Conservation (phyloP, 1,140 invertebrate genomes). For the Procambarus virginalis region DNA sequence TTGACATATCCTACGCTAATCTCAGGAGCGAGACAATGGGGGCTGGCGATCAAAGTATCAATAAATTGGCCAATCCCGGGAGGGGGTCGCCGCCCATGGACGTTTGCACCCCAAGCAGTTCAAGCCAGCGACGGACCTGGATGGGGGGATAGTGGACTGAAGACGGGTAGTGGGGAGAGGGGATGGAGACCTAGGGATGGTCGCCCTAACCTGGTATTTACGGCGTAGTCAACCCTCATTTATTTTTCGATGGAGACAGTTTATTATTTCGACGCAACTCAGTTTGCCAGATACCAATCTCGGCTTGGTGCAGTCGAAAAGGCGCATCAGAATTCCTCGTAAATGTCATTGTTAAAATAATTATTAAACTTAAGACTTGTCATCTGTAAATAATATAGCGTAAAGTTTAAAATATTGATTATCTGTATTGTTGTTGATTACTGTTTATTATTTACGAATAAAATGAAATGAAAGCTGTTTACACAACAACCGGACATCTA, state of each 20-base stretch:
- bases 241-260: constrained; percentile 40
- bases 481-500: no score
- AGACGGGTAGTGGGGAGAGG: no score
- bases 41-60: constrained; percentile 56
- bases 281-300: background rate
- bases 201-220: constrained; percentile 29
- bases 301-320: background rate
- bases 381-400: background rate
- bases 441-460: no score
- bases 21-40: constrained; percentile 54
- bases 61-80: constrained; percentile 53
- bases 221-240: constrained; percentile 31
- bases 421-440: no score
- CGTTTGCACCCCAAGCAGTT: constrained; percentile 49
- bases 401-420: background rate
- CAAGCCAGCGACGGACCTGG: background rate
- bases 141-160: background rate
- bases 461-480: no score
- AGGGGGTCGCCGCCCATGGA: constrained; percentile 53
- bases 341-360: background rate
- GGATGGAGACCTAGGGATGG: background rate
- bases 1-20: constrained; percentile 61
- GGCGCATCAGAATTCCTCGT: background rate
- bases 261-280: constrained; percentile 32
- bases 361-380: background rate